Evolutionary conservation across 2,113 vertebrate species (phyloP).

Genomic region (Crotalus helleri): DNA sequence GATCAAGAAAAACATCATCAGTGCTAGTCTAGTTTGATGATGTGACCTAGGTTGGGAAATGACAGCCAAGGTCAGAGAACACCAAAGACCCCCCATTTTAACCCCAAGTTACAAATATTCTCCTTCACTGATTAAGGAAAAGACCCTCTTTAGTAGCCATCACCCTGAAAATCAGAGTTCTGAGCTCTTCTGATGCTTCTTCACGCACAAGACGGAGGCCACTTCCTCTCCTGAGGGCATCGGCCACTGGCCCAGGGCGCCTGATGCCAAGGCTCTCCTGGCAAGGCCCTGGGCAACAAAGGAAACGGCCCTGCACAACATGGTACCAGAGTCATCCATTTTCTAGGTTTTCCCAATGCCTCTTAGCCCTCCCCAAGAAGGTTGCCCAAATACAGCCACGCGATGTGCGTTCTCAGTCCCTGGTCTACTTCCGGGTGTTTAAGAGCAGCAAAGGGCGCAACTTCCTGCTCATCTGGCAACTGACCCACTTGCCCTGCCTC

Average conservation of each 20-base stretch:
- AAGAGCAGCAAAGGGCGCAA: neutral
- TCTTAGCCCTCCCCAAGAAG: neutral
- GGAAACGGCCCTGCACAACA: neutral
- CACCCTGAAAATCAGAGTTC: neutral
- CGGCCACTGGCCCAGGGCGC: neutral
- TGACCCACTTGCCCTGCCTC: neutral
- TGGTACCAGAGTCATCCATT: neutral
- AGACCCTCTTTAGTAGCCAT: neutral
- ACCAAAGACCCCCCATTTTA: neutral
- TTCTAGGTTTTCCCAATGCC: neutral
- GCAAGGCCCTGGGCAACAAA: neutral
- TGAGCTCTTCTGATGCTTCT: neutral
- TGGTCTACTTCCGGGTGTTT: neutral
- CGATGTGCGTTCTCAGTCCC: neutral
- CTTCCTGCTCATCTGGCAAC: neutral
- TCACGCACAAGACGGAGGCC: neutral
- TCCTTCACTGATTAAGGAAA: neutral
- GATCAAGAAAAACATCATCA: neutral
- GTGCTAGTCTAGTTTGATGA: neutral
- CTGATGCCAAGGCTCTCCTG: neutral
- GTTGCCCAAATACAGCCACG: neutral
- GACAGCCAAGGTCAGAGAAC: neutral
- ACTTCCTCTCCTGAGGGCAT: neutral
- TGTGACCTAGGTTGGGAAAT: neutral
- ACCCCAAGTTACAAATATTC: neutral